A percentile compares a stretch with the other conserved stretches of the same genome.
Conservation (phyloP, 1,140 invertebrate genomes). For the Lordiphosa stackelbergi region DNA sequence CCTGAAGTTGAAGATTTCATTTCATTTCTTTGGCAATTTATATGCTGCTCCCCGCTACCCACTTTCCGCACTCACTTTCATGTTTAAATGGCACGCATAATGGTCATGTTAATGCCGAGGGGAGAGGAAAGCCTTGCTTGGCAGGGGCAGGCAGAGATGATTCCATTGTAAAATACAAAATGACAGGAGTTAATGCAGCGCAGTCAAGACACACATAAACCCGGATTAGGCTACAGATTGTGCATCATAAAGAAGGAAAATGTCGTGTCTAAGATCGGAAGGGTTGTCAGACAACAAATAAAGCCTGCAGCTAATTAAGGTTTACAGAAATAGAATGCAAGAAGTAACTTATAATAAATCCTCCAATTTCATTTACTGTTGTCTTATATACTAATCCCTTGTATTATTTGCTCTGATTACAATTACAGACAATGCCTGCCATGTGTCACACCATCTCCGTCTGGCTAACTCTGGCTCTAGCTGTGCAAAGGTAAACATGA, state of each 20-base stretch:
- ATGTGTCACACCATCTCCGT: slow-evolving; percentile 95
- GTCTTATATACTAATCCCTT: slow-evolving; percentile 2
- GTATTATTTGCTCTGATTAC: slow-evolving; percentile 9
- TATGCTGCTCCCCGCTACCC: slow-evolving; percentile 23
- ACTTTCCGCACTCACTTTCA: slow-evolving; percentile 3
- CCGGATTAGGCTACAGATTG: slow-evolving; percentile 51
- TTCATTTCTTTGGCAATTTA: slow-evolving; percentile 50
- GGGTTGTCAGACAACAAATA: too few species aligned
- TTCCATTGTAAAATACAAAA: slow-evolving; percentile 40
- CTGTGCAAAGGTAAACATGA: slow-evolving; percentile 84
- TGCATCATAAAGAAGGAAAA: slow-evolving; percentile 18
- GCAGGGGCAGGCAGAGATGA: neutral
- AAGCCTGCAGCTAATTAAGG: too few species aligned
- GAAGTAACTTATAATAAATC: too few species aligned
- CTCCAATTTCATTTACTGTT: slow-evolving; percentile 2
- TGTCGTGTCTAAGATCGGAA: too few species aligned
- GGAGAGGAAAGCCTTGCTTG: neutral
- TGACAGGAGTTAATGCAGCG: slow-evolving; percentile 32
- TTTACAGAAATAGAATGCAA: too few species aligned
- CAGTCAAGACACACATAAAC: slow-evolving; percentile 48
- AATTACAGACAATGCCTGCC: slow-evolving; percentile 83
- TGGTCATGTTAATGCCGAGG: slow-evolving; percentile 55
- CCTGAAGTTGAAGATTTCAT: slow-evolving; percentile 52
- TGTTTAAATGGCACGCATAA: slow-evolving; percentile 40
- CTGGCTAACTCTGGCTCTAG: slow-evolving; percentile 91